phyloP scores from a whole-genome alignment of 2,113 vertebrate genomes.

The Collichthys lucidus region DNA sequence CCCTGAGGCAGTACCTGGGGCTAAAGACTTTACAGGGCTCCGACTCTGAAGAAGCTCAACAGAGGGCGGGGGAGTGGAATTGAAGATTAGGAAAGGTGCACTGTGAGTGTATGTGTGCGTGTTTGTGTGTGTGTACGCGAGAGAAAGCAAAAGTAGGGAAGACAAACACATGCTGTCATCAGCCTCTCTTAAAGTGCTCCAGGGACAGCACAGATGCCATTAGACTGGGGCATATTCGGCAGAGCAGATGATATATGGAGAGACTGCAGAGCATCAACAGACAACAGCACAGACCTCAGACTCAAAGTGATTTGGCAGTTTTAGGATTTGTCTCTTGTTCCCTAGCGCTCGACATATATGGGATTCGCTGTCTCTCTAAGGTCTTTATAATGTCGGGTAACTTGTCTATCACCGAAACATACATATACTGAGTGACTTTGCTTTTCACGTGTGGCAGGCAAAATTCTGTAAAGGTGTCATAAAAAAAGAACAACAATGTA shows the following conservation, averaged over 20 bases:
- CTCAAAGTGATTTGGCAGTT: constrained; percentile 38
- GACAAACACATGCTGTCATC: constrained; percentile 62
- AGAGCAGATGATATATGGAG: constrained; percentile 44
- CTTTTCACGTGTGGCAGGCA: not conserved
- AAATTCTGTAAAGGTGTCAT: not conserved
- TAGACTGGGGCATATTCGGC: constrained; percentile 44
- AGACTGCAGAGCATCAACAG: constrained; percentile 41
- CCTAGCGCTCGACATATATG: constrained; percentile 13
- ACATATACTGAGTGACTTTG: not conserved
- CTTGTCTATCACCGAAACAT: constrained; percentile 1
- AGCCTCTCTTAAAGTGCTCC: constrained; percentile 56
- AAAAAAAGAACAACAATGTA: not conserved
- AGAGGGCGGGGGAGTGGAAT: constrained; percentile 38
- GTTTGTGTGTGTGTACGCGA: constrained; percentile 10
- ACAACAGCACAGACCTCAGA: constrained; percentile 22
- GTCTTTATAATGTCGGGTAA: constrained; percentile 28
- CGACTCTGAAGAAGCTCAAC: constrained; percentile 47
- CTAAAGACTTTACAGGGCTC: constrained; percentile 65
- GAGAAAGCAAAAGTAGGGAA: constrained; percentile 27
- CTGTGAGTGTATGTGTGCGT: not conserved
- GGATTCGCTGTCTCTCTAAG: constrained; percentile 4
- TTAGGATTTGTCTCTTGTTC: constrained; percentile 34
- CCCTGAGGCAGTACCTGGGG: constrained; percentile 72
- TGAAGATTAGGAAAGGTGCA: constrained; percentile 49
- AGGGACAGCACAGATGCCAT: constrained; percentile 65